Conservation (phyloP, 2,797 vertebrate species). For the Tapera naevia region DNA sequence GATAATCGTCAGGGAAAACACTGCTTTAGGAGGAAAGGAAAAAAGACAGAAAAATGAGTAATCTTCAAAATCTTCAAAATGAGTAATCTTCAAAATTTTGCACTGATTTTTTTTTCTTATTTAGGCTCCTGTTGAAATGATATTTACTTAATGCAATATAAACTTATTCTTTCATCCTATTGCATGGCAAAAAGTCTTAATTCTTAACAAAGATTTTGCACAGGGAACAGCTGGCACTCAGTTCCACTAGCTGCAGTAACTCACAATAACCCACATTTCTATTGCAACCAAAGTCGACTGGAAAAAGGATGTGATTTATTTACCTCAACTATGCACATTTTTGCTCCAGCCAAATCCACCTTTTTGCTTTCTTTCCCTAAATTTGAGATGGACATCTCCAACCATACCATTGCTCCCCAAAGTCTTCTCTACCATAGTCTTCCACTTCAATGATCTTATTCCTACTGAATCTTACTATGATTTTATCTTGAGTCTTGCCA, state of each 20-base stretch:
- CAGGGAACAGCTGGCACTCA: background rate
- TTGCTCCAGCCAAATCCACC: background rate
- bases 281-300: background rate
- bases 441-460: background rate
- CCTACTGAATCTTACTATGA: background rate
- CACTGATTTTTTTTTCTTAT: background rate
- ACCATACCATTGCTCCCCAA: background rate
- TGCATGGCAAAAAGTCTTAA: background rate
- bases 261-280: background rate
- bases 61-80: background rate
- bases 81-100: background rate
- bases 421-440: background rate
- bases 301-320: background rate
- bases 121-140: background rate
- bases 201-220: background rate
- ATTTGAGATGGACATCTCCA: background rate
- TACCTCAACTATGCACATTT: background rate
- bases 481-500: background rate
- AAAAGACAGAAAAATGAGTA: background rate
- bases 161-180: background rate
- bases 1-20: background rate
- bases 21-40: background rate
- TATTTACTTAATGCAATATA: background rate
- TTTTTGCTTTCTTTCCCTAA: background rate
- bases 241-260: background rate